Conservation (phyloP, 2,797 vertebrate species). For the Thalassophryne amazonica region DNA sequence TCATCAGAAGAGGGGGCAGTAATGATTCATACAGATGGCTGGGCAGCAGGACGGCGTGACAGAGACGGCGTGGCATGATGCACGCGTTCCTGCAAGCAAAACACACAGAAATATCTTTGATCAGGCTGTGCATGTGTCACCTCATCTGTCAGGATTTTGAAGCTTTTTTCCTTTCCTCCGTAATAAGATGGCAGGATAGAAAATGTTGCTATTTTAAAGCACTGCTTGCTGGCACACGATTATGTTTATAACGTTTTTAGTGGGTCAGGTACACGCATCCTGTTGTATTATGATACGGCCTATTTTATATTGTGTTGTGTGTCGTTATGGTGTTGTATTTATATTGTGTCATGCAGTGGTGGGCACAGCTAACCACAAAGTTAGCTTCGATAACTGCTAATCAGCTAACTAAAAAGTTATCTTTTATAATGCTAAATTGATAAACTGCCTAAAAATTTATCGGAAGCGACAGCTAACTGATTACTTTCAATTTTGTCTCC, state of each 20-base stretch:
- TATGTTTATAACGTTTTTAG: constrained; percentile 37
- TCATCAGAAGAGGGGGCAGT: constrained; percentile 19
- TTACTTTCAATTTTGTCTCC: too few species aligned
- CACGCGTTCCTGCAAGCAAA: constrained; percentile 53
- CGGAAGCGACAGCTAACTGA: too few species aligned
- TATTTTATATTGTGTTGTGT: background rate
- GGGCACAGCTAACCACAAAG: too few species aligned
- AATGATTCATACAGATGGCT: constrained; percentile 43
- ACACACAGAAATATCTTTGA: constrained; percentile 55
- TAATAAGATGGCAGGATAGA: constrained; percentile 66
- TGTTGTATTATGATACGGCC: background rate
- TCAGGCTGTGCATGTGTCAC: constrained; percentile 35
- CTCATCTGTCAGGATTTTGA: constrained; percentile 63
- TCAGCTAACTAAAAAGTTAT: too few species aligned
- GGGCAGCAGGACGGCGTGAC: constrained; percentile 32
- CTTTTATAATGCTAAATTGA: too few species aligned
- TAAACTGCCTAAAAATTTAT: too few species aligned
- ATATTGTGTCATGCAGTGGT: too few species aligned
- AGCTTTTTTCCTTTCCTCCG: constrained; percentile 27
- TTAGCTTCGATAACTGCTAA: too few species aligned
- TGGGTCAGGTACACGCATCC: too few species aligned
- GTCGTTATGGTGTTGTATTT: background rate
- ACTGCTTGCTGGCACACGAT: constrained; percentile 43
- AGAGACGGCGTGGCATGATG: constrained; percentile 32
- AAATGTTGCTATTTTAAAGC: constrained; percentile 61